These are phyloP conservation scores for Intellagama lesueurii DNA, from an alignment of 2,797 vertebrate species.

Conservation along the genomic window DNA sequence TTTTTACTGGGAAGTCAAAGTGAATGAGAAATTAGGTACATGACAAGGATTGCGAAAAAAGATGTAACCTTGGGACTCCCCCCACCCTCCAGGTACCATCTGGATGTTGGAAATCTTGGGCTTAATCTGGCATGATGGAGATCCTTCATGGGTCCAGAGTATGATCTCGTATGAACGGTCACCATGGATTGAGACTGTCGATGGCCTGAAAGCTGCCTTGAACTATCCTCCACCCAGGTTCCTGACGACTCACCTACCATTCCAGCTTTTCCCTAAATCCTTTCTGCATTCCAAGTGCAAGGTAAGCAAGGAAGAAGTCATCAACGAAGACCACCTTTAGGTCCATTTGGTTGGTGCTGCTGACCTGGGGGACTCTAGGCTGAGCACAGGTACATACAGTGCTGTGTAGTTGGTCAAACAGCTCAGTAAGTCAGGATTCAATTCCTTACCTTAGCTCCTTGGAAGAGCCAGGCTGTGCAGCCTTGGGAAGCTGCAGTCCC, in stretches of 20 bases:
- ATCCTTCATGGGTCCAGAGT: neutral
- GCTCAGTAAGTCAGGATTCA: no score
- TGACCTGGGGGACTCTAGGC: no score
- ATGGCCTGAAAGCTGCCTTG: slow-evolving; percentile 63
- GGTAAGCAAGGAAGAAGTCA: slow-evolving; percentile 64
- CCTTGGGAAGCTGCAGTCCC: no score
- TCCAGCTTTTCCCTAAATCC: no score
- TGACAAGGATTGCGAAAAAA: no score
- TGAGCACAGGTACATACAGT: no score
- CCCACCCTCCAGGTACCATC: neutral
- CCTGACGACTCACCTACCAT: no score
- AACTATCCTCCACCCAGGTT: slow-evolving; percentile 55
- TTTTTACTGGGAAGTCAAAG: neutral
- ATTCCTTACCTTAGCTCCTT: no score
- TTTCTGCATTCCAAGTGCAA: slow-evolving; percentile 76
- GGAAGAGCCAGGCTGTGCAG: no score
- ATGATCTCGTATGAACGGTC: neutral
- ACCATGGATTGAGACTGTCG: neutral
- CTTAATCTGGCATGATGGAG: neutral
- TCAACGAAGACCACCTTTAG: neutral
- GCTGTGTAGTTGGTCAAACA: no score
- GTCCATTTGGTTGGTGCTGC: no score
- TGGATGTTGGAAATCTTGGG: slow-evolving; percentile 15
- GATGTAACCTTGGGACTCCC: neutral
- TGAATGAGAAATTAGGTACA: neutral